phyloP scores from a whole-genome alignment of 2,888 invertebrate genomes.

The Litoditis marina region DNA sequence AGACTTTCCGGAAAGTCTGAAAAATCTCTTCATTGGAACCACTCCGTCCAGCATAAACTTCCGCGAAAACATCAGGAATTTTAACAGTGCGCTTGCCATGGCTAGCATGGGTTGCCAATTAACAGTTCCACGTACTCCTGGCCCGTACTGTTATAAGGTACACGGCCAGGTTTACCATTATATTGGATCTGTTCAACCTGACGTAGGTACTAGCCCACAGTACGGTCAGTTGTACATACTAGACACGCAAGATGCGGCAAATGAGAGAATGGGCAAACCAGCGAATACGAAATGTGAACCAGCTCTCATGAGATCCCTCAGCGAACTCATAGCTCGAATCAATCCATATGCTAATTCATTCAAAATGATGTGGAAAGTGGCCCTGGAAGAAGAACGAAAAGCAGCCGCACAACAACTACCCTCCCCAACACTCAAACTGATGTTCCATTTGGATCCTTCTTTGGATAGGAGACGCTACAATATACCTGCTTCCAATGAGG shows the following conservation, averaged over 20 bases:
- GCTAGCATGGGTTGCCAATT: constrained; percentile 21
- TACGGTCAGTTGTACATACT: constrained; percentile 18
- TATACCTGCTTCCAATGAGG: no score
- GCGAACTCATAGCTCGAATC: constrained; percentile 1
- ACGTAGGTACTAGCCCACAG: background rate
- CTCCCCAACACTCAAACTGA: no score
- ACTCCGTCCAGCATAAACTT: constrained; percentile 4
- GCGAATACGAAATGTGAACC: constrained; percentile 20
- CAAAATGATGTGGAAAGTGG: constrained; percentile 27
- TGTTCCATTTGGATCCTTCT: no score
- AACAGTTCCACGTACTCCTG: constrained; percentile 14
- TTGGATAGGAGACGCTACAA: no score
- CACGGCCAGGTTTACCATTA: constrained; percentile 24
- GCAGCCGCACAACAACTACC: no score
- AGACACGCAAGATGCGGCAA: constrained; percentile 18
- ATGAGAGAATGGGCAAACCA: constrained; percentile 4
- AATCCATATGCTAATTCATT: constrained; percentile 24
- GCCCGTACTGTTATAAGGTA: constrained; percentile 21
- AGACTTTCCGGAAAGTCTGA: background rate
- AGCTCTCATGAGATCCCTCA: constrained; percentile 18
- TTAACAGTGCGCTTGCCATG: constrained; percentile 21
- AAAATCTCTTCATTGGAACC: constrained; percentile 1
- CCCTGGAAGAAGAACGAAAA: constrained; percentile 13
- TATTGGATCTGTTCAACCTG: constrained; percentile 15
- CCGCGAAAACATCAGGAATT: constrained; percentile 13